Base-by-base conservation (phyloP, 2,113 vertebrate species). In the Oreamnos americanus region DNA sequence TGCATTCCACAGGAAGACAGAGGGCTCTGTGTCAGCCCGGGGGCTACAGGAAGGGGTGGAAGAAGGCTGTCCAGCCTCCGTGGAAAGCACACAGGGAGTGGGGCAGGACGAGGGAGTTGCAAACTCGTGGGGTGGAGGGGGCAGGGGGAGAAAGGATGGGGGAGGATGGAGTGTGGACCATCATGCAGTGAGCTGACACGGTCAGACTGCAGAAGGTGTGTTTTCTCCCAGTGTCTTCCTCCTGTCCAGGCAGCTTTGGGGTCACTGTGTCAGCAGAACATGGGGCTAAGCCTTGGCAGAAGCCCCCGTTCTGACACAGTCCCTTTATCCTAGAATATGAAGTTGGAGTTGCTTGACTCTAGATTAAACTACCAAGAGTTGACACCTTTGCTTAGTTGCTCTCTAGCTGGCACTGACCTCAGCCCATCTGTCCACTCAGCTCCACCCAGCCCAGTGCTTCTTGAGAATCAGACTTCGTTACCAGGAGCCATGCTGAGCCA, bases 1-100 rank as follows among this genome's bases (percentile, higher is more conserved):
- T 98, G 98, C 99, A 99, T 99, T 99, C 98, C 99, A 98, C 96
- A 57, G 87, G 94, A 98, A 99, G 98, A 99, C 99, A 99, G 99
- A 99, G 98, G 98, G 96, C 97, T 98, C 98, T 99, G 98, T 99
- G 98, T 99, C 98, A 97, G 98, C 98, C 96, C 62, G 96, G 97
- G 98, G 5, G 17, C 26, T 30, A 7, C 2, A 1, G 98, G 97
- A 98, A 98, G 98, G 98, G 98, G 98, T 98, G 98, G 97, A 98
- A 98, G 96, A 97, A 83, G 97, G 98, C 93, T 98, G 97, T 96
- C 98, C 92, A 90, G 98, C 93, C 98, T 98, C 98, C 95, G 96
- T 53, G 97, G 96, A 98, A 98, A 98, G 98, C 97, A 97, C 97
- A 64, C 2, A 28, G 60, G 33, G 39, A 33, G 10, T 16, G 11